Percentiles rank a stretch among this genome's conserved stretches.
Conservation (phyloP, 2,888 invertebrate genomes). For the Drosophila vallismaia region DNA sequence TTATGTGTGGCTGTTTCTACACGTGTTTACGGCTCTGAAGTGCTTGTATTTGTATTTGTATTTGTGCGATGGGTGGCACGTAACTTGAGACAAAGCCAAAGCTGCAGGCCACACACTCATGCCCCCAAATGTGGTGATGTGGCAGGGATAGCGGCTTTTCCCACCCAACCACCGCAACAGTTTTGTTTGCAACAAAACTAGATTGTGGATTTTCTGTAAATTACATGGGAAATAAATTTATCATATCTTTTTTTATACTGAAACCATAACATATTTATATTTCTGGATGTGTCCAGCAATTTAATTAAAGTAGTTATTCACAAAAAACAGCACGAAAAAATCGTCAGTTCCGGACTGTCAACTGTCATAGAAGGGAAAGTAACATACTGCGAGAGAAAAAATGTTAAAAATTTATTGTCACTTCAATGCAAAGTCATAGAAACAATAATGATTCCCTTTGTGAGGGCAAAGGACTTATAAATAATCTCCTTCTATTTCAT, state of each 20-base stretch:
- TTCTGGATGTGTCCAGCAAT: background rate
- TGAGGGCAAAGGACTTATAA: background rate
- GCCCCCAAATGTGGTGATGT: slow-evolving; percentile 23
- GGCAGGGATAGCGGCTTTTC: slow-evolving; percentile 33
- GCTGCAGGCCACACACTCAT: slow-evolving; percentile 44
- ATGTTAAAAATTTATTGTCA: background rate
- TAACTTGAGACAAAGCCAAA: slow-evolving; percentile 52
- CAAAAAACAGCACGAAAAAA: background rate
- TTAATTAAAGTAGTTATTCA: background rate
- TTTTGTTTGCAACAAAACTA: slow-evolving; percentile 68
- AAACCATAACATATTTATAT: background rate
- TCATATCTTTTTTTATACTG: background rate
- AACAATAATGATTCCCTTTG: background rate
- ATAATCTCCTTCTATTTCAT: background rate
- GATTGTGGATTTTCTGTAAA: slow-evolving; percentile 61
- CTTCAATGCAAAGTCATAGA: background rate
- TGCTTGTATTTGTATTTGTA: slow-evolving; percentile 16
- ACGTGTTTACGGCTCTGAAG: slow-evolving; percentile 34
- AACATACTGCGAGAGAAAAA: background rate
- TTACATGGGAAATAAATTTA: slow-evolving; percentile 28
- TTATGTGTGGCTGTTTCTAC: slow-evolving; percentile 10
- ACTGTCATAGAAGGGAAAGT: background rate
- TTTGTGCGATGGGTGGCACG: slow-evolving; percentile 39
- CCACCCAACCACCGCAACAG: slow-evolving; percentile 50
- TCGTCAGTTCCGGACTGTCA: background rate